Conservation (phyloP, 1,140 invertebrate species). For the Aphelinus certus region DNA sequence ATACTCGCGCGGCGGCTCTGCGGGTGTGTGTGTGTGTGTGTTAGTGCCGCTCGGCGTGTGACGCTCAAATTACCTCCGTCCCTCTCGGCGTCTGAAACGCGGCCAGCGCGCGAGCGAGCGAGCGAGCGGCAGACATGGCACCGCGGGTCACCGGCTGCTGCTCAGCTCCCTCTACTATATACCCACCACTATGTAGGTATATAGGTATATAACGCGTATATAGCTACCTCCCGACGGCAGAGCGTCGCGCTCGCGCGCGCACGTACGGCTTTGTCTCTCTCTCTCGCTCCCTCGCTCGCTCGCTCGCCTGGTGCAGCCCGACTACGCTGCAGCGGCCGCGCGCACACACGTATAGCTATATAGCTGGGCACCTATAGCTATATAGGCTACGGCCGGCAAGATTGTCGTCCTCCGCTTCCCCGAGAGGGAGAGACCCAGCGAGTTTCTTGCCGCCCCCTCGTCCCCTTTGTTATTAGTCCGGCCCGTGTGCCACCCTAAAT, state of each 20-base stretch:
- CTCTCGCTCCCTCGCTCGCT: background rate
- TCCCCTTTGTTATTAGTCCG: constrained; percentile 51
- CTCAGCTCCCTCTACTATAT: constrained; percentile 40
- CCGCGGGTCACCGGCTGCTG: constrained; percentile 51
- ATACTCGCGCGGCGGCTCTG: constrained; percentile 51
- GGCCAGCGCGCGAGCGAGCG: constrained; percentile 33
- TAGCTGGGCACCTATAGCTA: background rate
- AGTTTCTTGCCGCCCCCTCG: constrained; percentile 3
- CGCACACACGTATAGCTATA: too few relatives aligned
- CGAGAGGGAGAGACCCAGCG: too few relatives aligned
- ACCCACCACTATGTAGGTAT: constrained; percentile 36
- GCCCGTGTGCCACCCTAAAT: constrained; percentile 31
- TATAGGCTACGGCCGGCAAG: too few relatives aligned
- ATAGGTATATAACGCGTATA: too few relatives aligned
- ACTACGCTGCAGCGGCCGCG: too few relatives aligned
- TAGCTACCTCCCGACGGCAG: constrained; percentile 53
- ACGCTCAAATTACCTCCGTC: constrained; percentile 62
- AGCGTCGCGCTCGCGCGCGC: constrained; percentile 43
- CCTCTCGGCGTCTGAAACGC: constrained; percentile 46
- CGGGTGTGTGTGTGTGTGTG: constrained; percentile 49
- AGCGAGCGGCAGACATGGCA: constrained; percentile 48
- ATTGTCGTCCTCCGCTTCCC: too few relatives aligned
- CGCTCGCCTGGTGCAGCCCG: background rate
- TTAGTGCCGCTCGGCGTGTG: constrained; percentile 60
- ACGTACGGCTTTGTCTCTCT: constrained; percentile 20